Conservation (phyloP, 2,888 invertebrate genomes). For the Aporophyla nigra region DNA sequence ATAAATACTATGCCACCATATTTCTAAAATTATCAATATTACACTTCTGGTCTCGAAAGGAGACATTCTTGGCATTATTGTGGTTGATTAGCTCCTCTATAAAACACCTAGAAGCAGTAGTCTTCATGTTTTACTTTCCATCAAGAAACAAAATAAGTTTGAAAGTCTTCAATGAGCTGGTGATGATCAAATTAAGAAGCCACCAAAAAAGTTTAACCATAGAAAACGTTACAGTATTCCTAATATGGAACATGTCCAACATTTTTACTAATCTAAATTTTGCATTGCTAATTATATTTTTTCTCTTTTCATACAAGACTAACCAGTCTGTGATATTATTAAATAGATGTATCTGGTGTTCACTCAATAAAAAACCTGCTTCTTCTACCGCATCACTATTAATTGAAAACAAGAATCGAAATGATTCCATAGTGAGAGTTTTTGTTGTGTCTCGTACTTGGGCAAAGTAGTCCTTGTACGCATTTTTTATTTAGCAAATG, state of each 20-base stretch:
- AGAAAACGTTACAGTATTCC: neutral
- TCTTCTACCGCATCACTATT: conserved; percentile 16
- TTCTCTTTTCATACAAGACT: conserved; percentile 17
- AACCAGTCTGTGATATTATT: conserved; percentile 27
- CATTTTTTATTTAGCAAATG: conserved; percentile 26
- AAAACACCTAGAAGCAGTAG: neutral
- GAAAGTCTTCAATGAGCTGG: neutral
- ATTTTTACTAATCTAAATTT: conserved; percentile 5
- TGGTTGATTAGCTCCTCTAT: conserved; percentile 5
- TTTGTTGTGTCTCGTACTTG: conserved; percentile 15
- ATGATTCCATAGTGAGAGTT: conserved; percentile 42
- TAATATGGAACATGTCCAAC: conserved; percentile 13
- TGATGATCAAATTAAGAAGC: neutral
- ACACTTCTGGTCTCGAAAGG: conserved; percentile 6
- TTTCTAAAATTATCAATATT: conserved; percentile 15
- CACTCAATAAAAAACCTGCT: conserved; percentile 28
- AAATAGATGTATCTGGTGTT: conserved; percentile 39
- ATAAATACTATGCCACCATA: conserved; percentile 4
- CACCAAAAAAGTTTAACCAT: neutral
- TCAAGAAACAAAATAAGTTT: conserved; percentile 5
- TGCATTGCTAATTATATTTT: conserved; percentile 26
- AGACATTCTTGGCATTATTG: conserved; percentile 20
- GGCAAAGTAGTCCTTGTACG: conserved; percentile 26
- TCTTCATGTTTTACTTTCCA: conserved; percentile 1
- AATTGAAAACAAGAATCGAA: conserved; percentile 46